These are phyloP conservation scores for Drosophila neonasuta DNA, from an alignment of 2,888 invertebrate species.

Conservation along the genomic window DNA sequence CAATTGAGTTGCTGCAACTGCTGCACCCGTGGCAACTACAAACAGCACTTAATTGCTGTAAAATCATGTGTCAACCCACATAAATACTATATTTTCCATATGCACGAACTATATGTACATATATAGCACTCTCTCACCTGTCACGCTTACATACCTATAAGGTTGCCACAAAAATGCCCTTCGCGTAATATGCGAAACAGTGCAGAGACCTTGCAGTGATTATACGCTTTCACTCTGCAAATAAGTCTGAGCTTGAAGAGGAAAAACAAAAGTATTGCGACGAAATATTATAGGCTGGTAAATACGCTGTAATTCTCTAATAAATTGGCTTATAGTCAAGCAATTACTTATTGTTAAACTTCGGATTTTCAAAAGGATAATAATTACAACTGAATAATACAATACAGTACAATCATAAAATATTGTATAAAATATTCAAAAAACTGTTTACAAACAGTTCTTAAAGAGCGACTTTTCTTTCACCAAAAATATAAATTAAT, in stretches of 20 bases:
- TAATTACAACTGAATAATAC: no score
- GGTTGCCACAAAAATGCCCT: constrained; percentile 26
- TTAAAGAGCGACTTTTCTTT: no score
- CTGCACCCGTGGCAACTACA: constrained; percentile 39
- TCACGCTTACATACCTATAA: constrained; percentile 7
- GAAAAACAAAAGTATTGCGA: neutral
- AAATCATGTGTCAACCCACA: constrained; percentile 61
- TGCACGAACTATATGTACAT: neutral
- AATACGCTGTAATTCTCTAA: constrained; percentile 2
- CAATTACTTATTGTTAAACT: no score
- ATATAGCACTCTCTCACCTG: neutral
- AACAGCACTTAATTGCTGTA: constrained; percentile 59
- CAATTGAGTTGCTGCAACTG: constrained; percentile 31
- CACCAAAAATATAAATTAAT: no score
- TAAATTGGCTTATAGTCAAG: no score
- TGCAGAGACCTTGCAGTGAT: constrained; percentile 37
- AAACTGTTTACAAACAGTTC: no score
- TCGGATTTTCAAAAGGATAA: no score
- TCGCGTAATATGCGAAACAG: constrained; percentile 16
- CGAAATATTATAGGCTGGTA: neutral
- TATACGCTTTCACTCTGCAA: constrained; percentile 38
- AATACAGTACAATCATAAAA: no score
- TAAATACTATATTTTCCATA: constrained; percentile 10
- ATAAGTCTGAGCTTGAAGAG: neutral
- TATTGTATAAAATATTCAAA: no score